Conservation (phyloP, 2,797 vertebrate genomes). For the Amphiprion clarkii region DNA sequence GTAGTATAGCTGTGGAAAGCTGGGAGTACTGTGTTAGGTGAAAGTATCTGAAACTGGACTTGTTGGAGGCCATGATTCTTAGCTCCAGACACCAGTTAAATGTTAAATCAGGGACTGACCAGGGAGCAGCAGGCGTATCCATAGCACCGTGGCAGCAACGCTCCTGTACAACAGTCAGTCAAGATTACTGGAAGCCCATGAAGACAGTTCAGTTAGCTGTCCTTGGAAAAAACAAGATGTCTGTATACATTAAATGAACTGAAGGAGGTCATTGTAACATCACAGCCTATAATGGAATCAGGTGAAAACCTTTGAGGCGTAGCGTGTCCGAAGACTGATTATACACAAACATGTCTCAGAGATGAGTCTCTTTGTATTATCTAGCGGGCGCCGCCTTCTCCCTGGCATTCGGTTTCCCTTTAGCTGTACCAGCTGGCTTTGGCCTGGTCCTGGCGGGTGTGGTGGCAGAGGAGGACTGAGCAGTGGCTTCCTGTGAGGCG, state of each 20-base stretch:
- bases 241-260: slow-evolving; percentile 55
- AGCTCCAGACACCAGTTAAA: slow-evolving; percentile 49
- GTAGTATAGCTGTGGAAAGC: slow-evolving; percentile 57
- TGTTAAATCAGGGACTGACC: slow-evolving; percentile 40
- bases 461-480: slow-evolving; percentile 47
- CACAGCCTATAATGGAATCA: slow-evolving; percentile 58
- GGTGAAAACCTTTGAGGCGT: slow-evolving; percentile 70
- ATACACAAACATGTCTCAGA: slow-evolving; percentile 61
- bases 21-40: slow-evolving; percentile 46
- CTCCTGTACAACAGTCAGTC: slow-evolving; percentile 53
- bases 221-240: slow-evolving; percentile 58
- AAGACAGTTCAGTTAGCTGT: slow-evolving; percentile 63
- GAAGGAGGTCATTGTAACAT: slow-evolving; percentile 50
- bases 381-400: slow-evolving; percentile 75
- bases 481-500: slow-evolving; percentile 72
- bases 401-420: slow-evolving; percentile 65
- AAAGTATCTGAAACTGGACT: slow-evolving; percentile 47
- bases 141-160: slow-evolving; percentile 79
- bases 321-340: slow-evolving; percentile 65
- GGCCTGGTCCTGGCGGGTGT: slow-evolving; percentile 47
- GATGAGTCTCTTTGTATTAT: slow-evolving; percentile 79
- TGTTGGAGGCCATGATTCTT: slow-evolving; percentile 43
- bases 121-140: slow-evolving; percentile 63
- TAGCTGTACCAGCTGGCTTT: slow-evolving; percentile 53
- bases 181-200: slow-evolving; percentile 77